Conservation (phyloP, 2,113 vertebrate genomes). For the Butorides virescens region DNA sequence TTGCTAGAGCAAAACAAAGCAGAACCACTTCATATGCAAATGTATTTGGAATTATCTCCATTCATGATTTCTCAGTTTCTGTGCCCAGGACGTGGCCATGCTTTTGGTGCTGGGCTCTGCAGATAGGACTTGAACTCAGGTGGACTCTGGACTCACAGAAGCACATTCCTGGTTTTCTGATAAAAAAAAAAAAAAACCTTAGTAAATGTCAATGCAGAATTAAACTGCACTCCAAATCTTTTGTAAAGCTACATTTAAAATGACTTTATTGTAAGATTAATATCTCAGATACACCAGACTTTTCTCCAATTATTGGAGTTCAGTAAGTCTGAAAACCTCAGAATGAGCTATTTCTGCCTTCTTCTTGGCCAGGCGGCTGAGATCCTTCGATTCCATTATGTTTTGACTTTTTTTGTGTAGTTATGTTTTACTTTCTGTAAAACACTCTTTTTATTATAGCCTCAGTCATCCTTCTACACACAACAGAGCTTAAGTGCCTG, state of each 20-base stretch:
- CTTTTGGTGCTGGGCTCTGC: neutral
- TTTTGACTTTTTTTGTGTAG: neutral
- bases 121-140: neutral
- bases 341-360: neutral
- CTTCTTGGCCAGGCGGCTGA: neutral
- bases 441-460: neutral
- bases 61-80: neutral
- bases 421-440: slow-evolving; percentile 3
- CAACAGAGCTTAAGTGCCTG: neutral
- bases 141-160: neutral
- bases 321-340: neutral
- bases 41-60: neutral
- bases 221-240: neutral
- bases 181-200: neutral
- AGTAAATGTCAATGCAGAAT: slow-evolving; percentile 52
- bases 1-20: neutral
- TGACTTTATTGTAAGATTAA: neutral
- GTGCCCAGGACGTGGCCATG: neutral
- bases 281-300: neutral
- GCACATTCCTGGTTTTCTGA: neutral
- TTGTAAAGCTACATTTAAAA: slow-evolving; percentile 5
- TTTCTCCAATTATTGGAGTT: slow-evolving; percentile 4
- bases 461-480: neutral
- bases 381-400: neutral
- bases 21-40: neutral